Evolutionary conservation across 2,888 invertebrate genomes (phyloP), one percentile per base, ranked within the genome.

Genomic region (Dicycla oo): DNA sequence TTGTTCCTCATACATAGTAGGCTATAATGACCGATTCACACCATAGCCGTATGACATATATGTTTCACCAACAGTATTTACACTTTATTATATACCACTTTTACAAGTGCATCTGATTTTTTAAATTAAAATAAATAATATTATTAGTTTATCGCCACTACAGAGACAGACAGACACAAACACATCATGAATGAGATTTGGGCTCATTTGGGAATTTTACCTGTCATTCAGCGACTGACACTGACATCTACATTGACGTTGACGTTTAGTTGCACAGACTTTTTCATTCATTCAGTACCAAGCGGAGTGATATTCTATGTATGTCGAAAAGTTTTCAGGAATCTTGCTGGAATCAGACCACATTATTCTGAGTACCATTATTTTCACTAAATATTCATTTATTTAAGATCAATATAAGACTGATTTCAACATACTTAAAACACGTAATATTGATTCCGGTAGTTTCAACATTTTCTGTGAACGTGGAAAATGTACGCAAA

Each of bases 261-360:
- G 63, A 62, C 75, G 23, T 70, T 78, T 10, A 49, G 18, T 49
- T 23, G 18, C 30, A 70, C 78, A 47, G 23, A 60, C 13, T n/a
- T 23, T 54, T 56, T 30, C 66, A 58, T 47, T 47, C 51, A 76
- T 26, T 75, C 47, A 26, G 1, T 15, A 8, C 6, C 6, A 6
- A 10, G 5, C 3, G 3, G 38, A 45, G 5, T 53, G 69, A 57
- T 67, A 69, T 75, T 75, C 75, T 75, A 57, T 11, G 0, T 40
- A 45, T 2, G 10, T n/a, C 2, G 1, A 30, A 47, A 18, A 30
- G 3, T 58, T 71, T 51, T 45, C 43, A 38, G 8, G 30, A 40
- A 45, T 38, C 13, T 20, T 13, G n/a, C 3, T 53, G 18, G 15
- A 26, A 38, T n/a, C 5, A n/a, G 23, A 13, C 4, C 3, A 20